Percentiles rank a stretch among this genome's conserved stretches.
Evolutionary conservation across 2,113 vertebrate species (phyloP).

Genomic region (Thryonomys swinderianus): DNA sequence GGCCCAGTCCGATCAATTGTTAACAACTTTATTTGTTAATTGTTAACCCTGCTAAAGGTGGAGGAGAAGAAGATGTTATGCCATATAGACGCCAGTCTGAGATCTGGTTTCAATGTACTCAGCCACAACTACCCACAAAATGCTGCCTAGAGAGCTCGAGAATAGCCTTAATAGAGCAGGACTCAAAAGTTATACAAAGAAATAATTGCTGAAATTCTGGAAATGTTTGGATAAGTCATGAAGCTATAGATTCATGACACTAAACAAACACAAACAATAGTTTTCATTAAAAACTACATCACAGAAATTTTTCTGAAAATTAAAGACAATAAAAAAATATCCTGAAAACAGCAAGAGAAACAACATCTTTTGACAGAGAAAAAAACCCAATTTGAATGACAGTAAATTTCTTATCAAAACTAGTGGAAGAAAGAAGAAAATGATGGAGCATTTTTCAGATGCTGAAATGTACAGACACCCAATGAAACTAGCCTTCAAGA

Average conservation of each 20-base stretch:
- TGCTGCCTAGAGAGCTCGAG: neutral
- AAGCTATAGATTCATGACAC: constrained; percentile 11
- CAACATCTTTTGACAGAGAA: neutral
- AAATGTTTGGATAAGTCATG: neutral
- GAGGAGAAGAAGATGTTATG: neutral
- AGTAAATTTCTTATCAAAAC: neutral
- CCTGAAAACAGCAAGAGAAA: neutral
- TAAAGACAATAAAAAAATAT: neutral
- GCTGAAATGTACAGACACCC: neutral
- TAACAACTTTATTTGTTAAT: no score
- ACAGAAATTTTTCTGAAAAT: neutral
- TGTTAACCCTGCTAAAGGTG: fast-evolving
- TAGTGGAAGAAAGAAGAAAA: neutral
- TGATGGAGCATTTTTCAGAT: neutral
- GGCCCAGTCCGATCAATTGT: no score
- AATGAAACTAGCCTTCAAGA: constrained; percentile 13
- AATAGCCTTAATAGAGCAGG: neutral
- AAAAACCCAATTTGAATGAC: neutral
- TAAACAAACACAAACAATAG: neutral
- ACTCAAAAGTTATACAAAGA: neutral
- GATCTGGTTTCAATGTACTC: neutral
- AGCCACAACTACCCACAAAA: neutral
- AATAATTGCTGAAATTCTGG: neutral
- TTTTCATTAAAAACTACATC: neutral
- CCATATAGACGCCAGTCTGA: neutral